Evolutionary conservation across 92 coral and sea anemone species (phyloP).

Genomic region (Plumapathes pennacea): DNA sequence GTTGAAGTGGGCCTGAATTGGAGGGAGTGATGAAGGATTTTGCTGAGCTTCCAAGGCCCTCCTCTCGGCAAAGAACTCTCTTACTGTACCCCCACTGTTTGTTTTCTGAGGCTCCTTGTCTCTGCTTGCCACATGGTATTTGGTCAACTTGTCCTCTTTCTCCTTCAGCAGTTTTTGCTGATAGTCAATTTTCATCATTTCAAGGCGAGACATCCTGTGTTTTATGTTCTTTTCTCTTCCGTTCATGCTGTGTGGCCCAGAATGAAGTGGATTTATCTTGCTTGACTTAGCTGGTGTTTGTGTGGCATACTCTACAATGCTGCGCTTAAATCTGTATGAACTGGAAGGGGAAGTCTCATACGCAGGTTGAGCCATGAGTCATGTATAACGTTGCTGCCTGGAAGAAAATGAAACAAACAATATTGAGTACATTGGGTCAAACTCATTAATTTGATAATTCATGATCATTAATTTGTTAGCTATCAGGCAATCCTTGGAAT

Average conservation of each 20-base stretch:
- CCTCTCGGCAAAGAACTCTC: conserved; percentile 92
- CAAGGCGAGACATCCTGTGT: conserved; percentile 70
- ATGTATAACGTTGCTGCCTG: too few relatives aligned
- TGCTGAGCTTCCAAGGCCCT: conserved; percentile 79
- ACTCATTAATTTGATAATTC: too few relatives aligned
- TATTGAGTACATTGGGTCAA: too few relatives aligned
- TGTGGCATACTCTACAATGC: conserved; percentile 10
- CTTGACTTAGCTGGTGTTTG: conserved; percentile 35
- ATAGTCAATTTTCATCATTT: conserved; percentile 71
- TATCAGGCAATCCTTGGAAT: too few relatives aligned
- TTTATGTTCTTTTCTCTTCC: conserved; percentile 23
- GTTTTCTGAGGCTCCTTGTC: conserved; percentile 15
- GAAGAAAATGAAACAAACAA: too few relatives aligned
- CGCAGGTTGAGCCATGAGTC: conserved; percentile 30
- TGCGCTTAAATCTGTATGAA: conserved; percentile 4
- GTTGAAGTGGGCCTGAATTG: conserved; percentile 77
- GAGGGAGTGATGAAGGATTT: conserved; percentile 74
- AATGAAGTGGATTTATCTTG: conserved; percentile 8
- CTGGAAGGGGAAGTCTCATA: conserved; percentile 29
- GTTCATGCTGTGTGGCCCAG: conserved; percentile 51
- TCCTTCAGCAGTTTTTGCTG: conserved; percentile 80
- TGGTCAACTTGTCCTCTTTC: conserved; percentile 70
- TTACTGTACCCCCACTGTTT: conserved; percentile 76
- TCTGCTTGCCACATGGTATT: conserved; percentile 28
- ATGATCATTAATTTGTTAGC: too few relatives aligned